phyloP scores from a whole-genome alignment of 2,888 invertebrate species.

The Maniola hyperantus region DNA sequence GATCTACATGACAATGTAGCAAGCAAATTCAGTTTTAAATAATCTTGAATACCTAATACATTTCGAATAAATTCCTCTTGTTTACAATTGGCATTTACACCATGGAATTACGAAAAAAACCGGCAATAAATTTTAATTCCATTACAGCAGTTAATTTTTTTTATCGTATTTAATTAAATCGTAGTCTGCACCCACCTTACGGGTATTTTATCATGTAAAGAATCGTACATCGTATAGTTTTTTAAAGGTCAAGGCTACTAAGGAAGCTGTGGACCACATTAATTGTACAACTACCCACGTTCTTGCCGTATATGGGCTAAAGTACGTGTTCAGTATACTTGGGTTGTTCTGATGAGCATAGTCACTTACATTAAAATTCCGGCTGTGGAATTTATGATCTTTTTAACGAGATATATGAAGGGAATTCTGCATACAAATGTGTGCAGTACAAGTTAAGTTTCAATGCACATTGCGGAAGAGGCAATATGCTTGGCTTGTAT shows the following conservation, averaged over 20 bases:
- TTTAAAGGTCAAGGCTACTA: constrained; percentile 30
- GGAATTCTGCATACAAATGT: neutral
- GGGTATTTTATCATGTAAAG: neutral
- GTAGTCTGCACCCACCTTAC: neutral
- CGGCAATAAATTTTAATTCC: neutral
- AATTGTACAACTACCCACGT: constrained; percentile 28
- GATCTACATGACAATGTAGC: no score
- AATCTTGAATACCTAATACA: no score
- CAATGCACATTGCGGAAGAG: no score
- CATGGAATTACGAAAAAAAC: neutral
- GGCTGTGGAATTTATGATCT: constrained; percentile 15
- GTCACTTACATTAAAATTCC: constrained; percentile 23
- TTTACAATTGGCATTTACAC: neutral
- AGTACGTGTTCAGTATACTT: constrained; percentile 8
- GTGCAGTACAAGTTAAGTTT: neutral
- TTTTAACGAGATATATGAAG: neutral
- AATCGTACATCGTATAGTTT: constrained; percentile 16
- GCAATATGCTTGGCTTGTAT: constrained; percentile 6
- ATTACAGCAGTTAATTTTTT: neutral
- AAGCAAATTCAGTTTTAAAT: no score
- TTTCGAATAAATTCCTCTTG: no score
- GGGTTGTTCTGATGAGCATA: constrained; percentile 23
- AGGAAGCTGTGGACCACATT: constrained; percentile 14
- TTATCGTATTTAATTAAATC: neutral
- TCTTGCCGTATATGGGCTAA: constrained; percentile 17